These are phyloP conservation scores for Pollenia griseotomentosa DNA, from an alignment of 2,888 invertebrate genomes.

Conservation along the genomic window DNA sequence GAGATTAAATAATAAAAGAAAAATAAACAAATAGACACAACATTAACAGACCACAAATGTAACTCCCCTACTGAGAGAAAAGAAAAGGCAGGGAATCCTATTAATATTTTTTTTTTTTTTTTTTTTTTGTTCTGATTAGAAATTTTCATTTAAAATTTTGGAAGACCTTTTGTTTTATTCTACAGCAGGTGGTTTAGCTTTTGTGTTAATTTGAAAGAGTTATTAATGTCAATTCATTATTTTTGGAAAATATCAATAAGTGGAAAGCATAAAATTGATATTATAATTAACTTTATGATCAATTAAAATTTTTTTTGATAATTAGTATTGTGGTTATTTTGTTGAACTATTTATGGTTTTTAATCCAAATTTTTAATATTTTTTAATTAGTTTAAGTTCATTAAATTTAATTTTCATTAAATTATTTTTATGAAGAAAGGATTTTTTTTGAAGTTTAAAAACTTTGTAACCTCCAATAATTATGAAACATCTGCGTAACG, in stretches of 20 bases:
- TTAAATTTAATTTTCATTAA: too few relatives aligned
- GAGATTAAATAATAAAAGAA: not conserved
- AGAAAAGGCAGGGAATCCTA: too few relatives aligned
- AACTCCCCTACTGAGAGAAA: too few relatives aligned
- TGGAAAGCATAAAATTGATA: not conserved
- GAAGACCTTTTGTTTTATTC: not conserved
- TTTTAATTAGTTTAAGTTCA: too few relatives aligned
- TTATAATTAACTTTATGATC: constrained; percentile 30
- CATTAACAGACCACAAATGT: too few relatives aligned
- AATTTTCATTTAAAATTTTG: not conserved
- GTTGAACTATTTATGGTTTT: too few relatives aligned
- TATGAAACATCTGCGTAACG: too few relatives aligned
- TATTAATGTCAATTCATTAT: not conserved
- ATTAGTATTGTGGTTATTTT: too few relatives aligned
- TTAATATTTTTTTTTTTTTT: not conserved
- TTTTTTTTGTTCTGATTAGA: not conserved
- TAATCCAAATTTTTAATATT: too few relatives aligned
- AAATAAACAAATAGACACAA: constrained; percentile 7
- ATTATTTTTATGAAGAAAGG: too few relatives aligned
- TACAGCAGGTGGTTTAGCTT: constrained; percentile 7
- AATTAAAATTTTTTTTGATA: constrained; percentile 1
- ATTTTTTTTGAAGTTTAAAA: not conserved
- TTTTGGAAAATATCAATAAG: not conserved
- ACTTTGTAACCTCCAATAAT: not conserved
- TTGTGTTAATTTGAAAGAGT: not conserved